Evolutionary conservation across 2,888 invertebrate genomes (phyloP), one percentile per base, ranked within the genome.

Genomic region (Trissolcus brochymenae): DNA sequence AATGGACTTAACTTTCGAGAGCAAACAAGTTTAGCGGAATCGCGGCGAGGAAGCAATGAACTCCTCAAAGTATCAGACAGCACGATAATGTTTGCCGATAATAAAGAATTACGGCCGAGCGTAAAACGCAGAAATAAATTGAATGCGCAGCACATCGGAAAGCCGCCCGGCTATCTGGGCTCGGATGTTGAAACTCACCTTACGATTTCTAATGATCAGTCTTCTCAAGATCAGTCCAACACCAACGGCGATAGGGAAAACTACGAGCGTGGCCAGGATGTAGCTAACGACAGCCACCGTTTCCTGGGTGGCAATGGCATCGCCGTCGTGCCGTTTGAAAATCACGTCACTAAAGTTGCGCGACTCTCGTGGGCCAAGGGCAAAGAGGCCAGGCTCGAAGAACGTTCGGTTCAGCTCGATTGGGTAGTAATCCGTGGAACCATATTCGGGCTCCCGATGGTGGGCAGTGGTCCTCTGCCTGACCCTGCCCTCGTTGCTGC

Each of bases 241-340:
- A 76, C 90, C 90, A 78, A 90, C 86, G 73, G 90, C 87, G 66
- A 90, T 87, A 41, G 90, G 90, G 78, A 90, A 88, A 51, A 90
- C 87, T 65, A 89, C 89, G 75, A 90, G 86, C 25, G 89, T 89
- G 17, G 89, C 89, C 60, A 90, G 82, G 57, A 90, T 87, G 81
- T 90, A 90, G 73, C 89, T 88, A 78, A 89, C 88, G 41, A 89
- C 86, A 35, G 88, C 86, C n/a, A 88, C 87, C 17, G 89, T 88
- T 70, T 88, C 89, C 76, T 88, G 88, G 17, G 85, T 88, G 40
- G 88, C 84, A 21, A 86, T 82, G 16, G 80, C 75, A 80, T 88
- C 88, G 50, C 85, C 86, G 77, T 89, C 87, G 83, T 87, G 88
- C 49, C 87, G 82, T 78, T 86, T 87, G 55, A 87, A 86, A 78